Evolutionary conservation across 1,140 invertebrate genomes (phyloP).

Genomic region (Rhagoletis pomonella): DNA sequence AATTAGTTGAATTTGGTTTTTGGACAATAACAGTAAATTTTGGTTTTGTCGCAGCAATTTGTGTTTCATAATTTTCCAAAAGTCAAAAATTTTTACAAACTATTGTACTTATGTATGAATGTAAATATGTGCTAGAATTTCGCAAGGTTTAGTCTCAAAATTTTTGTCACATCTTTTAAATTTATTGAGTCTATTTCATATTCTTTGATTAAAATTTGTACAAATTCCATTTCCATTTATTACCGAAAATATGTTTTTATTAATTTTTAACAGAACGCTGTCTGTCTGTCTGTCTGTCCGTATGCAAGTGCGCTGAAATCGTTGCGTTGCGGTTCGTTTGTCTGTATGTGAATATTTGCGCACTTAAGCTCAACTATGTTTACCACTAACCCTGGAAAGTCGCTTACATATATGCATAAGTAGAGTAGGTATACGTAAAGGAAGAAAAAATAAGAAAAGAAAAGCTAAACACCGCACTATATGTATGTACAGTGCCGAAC

Average conservation of each 20-base stretch:
- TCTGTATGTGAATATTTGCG: background rate
- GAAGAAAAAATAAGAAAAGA: background rate
- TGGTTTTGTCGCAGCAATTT: background rate
- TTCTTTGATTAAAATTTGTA: background rate
- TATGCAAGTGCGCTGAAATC: no score
- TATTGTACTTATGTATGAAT: no score
- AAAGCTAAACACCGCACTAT: slow-evolving; percentile 50
- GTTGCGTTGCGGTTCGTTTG: no score
- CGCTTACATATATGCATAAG: background rate
- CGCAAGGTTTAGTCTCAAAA: no score
- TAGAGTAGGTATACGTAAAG: background rate
- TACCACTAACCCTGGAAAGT: slow-evolving; percentile 40
- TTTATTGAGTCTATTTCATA: no score
- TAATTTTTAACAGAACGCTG: no score
- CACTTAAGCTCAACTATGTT: background rate
- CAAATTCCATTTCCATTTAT: background rate
- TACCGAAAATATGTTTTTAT: no score
- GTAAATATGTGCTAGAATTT: no score
- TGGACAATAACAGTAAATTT: slow-evolving; percentile 1
- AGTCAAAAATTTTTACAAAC: background rate
- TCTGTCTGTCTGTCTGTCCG: no score
- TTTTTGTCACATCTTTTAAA: no score
- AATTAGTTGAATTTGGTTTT: background rate
- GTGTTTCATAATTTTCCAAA: slow-evolving; percentile 1
- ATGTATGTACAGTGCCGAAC: no score